Percentiles rank a stretch among this genome's conserved stretches.
Evolutionary conservation across 2,888 invertebrate genomes (phyloP).

Genomic region (Drosophila anomelani): DNA sequence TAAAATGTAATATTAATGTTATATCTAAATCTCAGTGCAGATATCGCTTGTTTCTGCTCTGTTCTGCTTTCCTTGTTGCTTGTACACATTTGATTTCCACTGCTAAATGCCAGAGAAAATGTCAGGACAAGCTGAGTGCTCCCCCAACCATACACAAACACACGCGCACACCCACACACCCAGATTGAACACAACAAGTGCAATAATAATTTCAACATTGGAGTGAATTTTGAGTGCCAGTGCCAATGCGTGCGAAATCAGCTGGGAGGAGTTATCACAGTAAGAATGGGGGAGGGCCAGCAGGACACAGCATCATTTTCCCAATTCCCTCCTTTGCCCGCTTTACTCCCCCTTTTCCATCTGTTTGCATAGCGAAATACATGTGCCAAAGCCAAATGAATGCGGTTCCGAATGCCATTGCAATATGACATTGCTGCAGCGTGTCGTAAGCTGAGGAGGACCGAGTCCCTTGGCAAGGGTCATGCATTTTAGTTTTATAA

Average conservation of each 20-base stretch:
- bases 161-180: background rate
- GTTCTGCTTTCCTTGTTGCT: constrained; percentile 70
- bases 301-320: constrained; percentile 28
- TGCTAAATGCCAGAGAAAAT: constrained; percentile 73
- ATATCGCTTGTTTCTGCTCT: constrained; percentile 25
- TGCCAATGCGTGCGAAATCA: constrained; percentile 66
- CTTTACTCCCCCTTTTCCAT: background rate
- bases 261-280: constrained; percentile 34
- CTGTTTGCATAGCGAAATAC: constrained; percentile 54
- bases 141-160: constrained; percentile 20
- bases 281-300: background rate
- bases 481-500: constrained; percentile 72
- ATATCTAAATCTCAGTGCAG: background rate
- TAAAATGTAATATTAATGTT: background rate
- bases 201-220: constrained; percentile 75
- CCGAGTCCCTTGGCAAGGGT: constrained; percentile 19
- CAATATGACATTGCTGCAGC: constrained; percentile 70
- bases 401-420: constrained; percentile 65
- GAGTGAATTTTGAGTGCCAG: constrained; percentile 71
- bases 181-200: constrained; percentile 61
- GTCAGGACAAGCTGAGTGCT: constrained; percentile 69
- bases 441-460: constrained; percentile 22
- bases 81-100: constrained; percentile 74
- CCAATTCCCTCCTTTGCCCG: background rate
- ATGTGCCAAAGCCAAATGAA: constrained; percentile 71